Conservation (phyloP, 1,140 invertebrate species). For the Caenorhabditis tropicalis region DNA sequence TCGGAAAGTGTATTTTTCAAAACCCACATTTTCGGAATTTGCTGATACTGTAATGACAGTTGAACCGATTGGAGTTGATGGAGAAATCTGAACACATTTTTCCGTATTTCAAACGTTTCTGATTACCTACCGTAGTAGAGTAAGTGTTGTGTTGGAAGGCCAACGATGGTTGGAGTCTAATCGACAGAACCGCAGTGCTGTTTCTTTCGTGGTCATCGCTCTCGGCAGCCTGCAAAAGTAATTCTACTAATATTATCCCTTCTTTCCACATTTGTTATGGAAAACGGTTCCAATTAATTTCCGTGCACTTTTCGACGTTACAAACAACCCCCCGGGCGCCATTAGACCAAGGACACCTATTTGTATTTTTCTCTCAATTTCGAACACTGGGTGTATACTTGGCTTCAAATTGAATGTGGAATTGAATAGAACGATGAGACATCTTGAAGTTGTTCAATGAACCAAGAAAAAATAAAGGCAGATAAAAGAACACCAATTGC, state of each 20-base stretch:
- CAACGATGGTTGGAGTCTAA: constrained; percentile 33
- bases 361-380: neutral
- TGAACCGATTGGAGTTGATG: constrained; percentile 32
- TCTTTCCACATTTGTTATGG: neutral
- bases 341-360: constrained; percentile 9
- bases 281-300: constrained; percentile 6
- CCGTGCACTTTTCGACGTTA: constrained; percentile 16
- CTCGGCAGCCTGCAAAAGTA: constrained; percentile 48
- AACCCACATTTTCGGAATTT: constrained; percentile 19
- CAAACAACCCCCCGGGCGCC: neutral
- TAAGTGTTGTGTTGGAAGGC: constrained; percentile 47
- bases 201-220: constrained; percentile 46
- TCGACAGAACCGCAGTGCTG: constrained; percentile 46
- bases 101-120: neutral
- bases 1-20: neutral
- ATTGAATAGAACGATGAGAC: constrained; percentile 27
- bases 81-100: constrained; percentile 17
- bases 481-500: neutral
- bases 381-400: constrained; percentile 23
- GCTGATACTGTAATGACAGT: constrained; percentile 28
- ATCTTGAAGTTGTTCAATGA: constrained; percentile 46
- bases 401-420: constrained; percentile 35
- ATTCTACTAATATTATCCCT: neutral
- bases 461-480: neutral
- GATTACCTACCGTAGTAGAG: neutral